Base-by-base conservation (phyloP, 2,888 invertebrate species). In the Ornithoptera priamus region DNA sequence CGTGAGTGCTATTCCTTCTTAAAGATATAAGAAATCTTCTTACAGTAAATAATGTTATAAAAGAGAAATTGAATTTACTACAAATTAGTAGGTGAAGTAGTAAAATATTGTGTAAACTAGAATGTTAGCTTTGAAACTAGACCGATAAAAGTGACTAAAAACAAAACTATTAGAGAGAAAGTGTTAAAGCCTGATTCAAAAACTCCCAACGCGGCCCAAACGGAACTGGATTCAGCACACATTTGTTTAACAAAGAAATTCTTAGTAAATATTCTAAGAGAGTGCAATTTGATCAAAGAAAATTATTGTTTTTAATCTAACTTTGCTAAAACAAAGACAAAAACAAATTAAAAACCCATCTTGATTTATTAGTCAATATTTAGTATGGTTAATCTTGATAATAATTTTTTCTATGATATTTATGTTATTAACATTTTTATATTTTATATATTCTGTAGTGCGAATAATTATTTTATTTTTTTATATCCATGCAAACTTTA, bases 101-200 rank as follows among this genome's bases (percentile, higher is more conserved):
- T 15, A 17, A 4, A 17, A 50, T 17, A 5, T 50, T 15, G 18
- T 50, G 50, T 50, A 17, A 5, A 17, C 50, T 57, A 57, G 22
- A 57, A 57, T 22, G n/a, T 57, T 30, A 5, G 5, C 57, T 8
- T 53, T 15, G n/a, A 57, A 57, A 57, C 18, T 57, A 57, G 20
- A 18, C 6, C 57, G 18, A 57, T 57, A 57, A 57, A 57, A 57
- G n/a, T 20, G 57, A 10, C 39, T 15, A 10, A 61, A 36, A 61
- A 61, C n/a, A 67, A 62, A 62, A 68, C 30, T n/a, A 62, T 68
- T 62, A 42, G 30, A 62, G 67, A 62, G 67, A 68, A 68, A 68
- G 67, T 68, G 57, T 36, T 39, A 57, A 56, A 42, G 65, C 57
- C 53, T 36, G n/a, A n/a, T 64, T 30, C 53, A 53, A 63, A 24